Base-by-base conservation (phyloP, 2,888 invertebrate species). In the Drosophila barbarae region DNA sequence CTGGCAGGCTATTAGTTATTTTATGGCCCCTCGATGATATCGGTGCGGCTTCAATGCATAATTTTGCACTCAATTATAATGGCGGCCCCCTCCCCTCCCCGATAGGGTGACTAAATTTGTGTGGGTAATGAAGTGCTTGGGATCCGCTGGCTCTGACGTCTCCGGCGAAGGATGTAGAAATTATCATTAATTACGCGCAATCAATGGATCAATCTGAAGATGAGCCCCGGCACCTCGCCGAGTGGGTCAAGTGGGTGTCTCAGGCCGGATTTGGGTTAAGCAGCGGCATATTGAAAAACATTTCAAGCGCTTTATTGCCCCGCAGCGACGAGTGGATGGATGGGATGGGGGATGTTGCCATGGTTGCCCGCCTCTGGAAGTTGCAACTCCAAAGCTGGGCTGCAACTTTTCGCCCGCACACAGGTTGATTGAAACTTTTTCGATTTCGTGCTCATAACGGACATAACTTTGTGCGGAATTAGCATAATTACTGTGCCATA, bases 1-100 rank as follows among this genome's bases (percentile, higher is more conserved):
- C 59, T 41, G 61, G 60, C 64, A 47, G 57, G 75, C 75, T 77
- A 73, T 82, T 76, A 72, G 80, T 76, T 76, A 69, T 68, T 81
- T 74, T 80, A 83, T 80, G 71, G 60, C 57, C 61, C 66, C 74
- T 65, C 71, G 78, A 78, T 80, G 65, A 51, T 72, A 79, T 83
- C 83, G 70, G 66, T 30, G 64, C 76, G 72, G 71, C 61, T 80
- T 78, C 84, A 81, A 84, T 80, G 79, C 79, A 80, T 80, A 80
- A 80, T 80, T 80, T 81, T 84, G 81, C 82, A 80, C 79, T 84
- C 84, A 81, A 84, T 84, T 80, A 84, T 80, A 81, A 84, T 84
- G 81, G 63, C 4, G 34, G 23, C 41, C 5, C 23, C 18, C 12
- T 18, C 13, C 12, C 2, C 10, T 1, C 2, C 18, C 7, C n/a